Evolutionary conservation across 2,113 vertebrate genomes (phyloP).

Genomic region (Capreolus pygargus): DNA sequence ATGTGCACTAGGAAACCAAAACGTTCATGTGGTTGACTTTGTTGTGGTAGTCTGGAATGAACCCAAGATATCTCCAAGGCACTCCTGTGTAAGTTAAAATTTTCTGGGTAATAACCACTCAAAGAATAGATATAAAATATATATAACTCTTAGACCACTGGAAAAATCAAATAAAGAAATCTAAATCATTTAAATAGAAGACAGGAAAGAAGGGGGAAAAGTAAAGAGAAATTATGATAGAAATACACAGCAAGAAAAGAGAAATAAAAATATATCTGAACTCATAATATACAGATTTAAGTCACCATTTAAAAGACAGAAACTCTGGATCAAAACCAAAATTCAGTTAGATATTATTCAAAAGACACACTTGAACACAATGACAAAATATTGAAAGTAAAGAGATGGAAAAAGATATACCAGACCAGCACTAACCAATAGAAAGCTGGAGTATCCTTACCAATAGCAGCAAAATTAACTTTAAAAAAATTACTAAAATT

Average conservation of each 20-base stretch:
- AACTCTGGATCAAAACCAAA: conserved; percentile 41
- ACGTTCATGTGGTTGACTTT: not conserved
- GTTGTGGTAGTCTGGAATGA: not conserved
- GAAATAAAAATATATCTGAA: not conserved
- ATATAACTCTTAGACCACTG: not conserved
- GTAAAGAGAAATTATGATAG: not conserved
- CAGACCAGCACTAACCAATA: not conserved
- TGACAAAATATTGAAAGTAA: conserved; percentile 33
- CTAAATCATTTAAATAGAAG: conserved; percentile 2
- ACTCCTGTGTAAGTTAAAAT: not conserved
- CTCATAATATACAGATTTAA: not conserved
- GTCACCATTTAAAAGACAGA: conserved; percentile 21
- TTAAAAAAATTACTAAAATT: not conserved
- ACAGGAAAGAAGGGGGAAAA: not conserved
- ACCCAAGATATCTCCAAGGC: not conserved
- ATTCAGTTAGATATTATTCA: conserved; percentile 37
- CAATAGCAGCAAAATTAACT: not conserved
- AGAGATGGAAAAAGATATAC: conserved; percentile 10
- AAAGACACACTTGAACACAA: conserved; percentile 34
- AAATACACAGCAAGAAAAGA: not conserved
- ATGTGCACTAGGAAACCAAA: not conserved
- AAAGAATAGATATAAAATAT: not conserved
- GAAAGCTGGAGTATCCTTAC: not conserved
- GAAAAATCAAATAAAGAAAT: conserved; percentile 5
- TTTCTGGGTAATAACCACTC: not conserved